Conservation (phyloP, 1,140 invertebrate species). For the Bombus confusus region DNA sequence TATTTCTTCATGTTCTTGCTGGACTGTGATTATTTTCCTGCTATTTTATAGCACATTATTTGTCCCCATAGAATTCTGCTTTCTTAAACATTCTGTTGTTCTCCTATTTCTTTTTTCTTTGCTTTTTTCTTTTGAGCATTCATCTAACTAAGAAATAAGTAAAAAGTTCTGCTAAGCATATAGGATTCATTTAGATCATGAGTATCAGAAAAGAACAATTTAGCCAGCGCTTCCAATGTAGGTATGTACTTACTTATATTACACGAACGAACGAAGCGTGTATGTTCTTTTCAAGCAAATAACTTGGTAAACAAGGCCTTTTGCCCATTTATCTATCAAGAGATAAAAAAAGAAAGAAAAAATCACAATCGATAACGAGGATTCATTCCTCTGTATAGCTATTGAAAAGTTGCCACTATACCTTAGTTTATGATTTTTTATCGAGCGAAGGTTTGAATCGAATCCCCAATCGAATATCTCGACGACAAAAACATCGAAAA, state of each 20-base stretch:
- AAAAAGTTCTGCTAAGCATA: constrained; percentile 4
- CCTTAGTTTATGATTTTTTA: neutral
- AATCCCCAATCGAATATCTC: constrained; percentile 36
- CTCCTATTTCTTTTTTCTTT: no score
- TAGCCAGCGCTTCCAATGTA: neutral
- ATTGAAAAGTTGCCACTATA: constrained; percentile 27
- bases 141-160: neutral
- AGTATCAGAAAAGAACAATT: neutral
- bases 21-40: neutral
- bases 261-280: neutral
- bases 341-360: neutral
- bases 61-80: neutral
- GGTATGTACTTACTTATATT: neutral
- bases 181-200: neutral
- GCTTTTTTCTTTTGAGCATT: neutral
- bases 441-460: constrained; percentile 38
- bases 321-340: neutral
- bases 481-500: constrained; percentile 16
- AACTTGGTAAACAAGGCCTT: neutral
- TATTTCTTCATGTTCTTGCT: constrained; percentile 5
- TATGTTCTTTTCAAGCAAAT: neutral
- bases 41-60: neutral
- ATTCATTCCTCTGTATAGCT: constrained; percentile 15
- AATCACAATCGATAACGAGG: constrained; percentile 14
- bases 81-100: neutral